Base-by-base conservation (phyloP, 2,888 invertebrate species). In the Melipona bicolor region DNA sequence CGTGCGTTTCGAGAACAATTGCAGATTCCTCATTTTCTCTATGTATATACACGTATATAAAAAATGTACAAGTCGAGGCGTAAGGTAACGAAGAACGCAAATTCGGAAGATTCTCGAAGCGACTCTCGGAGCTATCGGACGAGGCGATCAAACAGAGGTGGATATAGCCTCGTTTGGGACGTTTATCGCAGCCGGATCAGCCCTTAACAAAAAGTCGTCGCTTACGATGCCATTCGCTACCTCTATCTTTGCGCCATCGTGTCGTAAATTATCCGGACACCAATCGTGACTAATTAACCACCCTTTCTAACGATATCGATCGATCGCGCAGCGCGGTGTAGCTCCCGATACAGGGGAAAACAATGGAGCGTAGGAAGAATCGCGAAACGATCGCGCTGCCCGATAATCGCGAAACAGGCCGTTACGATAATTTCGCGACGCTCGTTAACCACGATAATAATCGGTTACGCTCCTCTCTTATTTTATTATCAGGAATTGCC, bases 271-370 rank as follows among this genome's bases (percentile, higher is more conserved):
- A 86, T 81, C 54, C 65, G 85, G 81, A 80, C 88, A 89, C 85
- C 89, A 89, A 90, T 90, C 87, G 90, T 90, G 90, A 89, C 90
- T 89, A 89, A 90, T 90, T 90, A 89, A 89, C 83, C 82, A 79
- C 79, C 87, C 85, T 87, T 85, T 71, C 79, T 56, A 76, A 71
- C 77, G 87, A 89, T 89, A 89, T 86, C 87, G 86, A 90, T 86
- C 88, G 87, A 54, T 73, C 27, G 27, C 17, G 52, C 19, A 9
- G 43, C 43, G 43, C 43, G 43, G 43, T 11, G 9, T 32, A 19
- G 59, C 76, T 65, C 81, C 59, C 81, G 83, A 83, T 79, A 59
- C 62, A 27, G 64, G 87, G 77, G 85, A 83, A 89, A 88, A 90
- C 90, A 89, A 90, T 84, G 79, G 87, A 77, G 64, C 56, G 76